phyloP scores from a whole-genome alignment of 1,140 invertebrate species.

The Drosophila teissieri region DNA sequence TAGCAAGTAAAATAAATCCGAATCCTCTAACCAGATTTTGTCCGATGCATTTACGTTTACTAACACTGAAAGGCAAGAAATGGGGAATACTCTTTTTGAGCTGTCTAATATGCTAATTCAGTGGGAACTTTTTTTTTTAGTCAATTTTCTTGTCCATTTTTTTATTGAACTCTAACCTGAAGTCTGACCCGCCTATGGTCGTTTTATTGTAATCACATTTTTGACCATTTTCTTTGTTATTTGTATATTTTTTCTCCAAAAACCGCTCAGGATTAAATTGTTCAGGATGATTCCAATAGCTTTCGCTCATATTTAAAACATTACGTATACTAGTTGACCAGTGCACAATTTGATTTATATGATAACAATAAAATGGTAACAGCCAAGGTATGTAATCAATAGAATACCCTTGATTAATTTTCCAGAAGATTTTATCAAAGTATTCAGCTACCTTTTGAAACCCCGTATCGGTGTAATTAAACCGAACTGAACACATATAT shows the following conservation, averaged over 20 bases:
- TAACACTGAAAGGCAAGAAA: slow-evolving; percentile 94
- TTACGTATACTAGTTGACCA: slow-evolving; percentile 90
- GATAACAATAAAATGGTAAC: slow-evolving; percentile 89
- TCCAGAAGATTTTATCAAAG: slow-evolving; percentile 95
- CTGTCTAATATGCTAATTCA: background rate
- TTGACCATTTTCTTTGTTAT: background rate
- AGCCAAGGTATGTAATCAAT: slow-evolving; percentile 95
- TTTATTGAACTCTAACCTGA: slow-evolving; percentile 85
- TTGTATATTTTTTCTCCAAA: slow-evolving; percentile 84
- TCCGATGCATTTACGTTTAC: slow-evolving; percentile 94
- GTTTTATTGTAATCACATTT: slow-evolving; percentile 24
- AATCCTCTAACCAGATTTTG: slow-evolving; percentile 92
- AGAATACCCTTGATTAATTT: slow-evolving; percentile 94
- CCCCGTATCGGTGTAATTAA: slow-evolving; percentile 87
- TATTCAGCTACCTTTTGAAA: slow-evolving; percentile 89
- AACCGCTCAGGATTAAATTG: slow-evolving; percentile 91
- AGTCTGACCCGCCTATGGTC: slow-evolving; percentile 81
- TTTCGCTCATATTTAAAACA: slow-evolving; percentile 90
- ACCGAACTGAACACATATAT: slow-evolving; percentile 92
- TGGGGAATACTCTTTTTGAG: slow-evolving; percentile 87
- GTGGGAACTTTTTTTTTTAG: background rate
- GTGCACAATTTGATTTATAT: slow-evolving; percentile 88
- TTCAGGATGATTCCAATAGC: slow-evolving; percentile 90
- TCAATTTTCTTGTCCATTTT: slow-evolving; percentile 1
- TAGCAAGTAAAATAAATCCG: slow-evolving; percentile 90